Conservation (phyloP, 2,113 vertebrate species). For the Cynopterus brachyotis region DNA sequence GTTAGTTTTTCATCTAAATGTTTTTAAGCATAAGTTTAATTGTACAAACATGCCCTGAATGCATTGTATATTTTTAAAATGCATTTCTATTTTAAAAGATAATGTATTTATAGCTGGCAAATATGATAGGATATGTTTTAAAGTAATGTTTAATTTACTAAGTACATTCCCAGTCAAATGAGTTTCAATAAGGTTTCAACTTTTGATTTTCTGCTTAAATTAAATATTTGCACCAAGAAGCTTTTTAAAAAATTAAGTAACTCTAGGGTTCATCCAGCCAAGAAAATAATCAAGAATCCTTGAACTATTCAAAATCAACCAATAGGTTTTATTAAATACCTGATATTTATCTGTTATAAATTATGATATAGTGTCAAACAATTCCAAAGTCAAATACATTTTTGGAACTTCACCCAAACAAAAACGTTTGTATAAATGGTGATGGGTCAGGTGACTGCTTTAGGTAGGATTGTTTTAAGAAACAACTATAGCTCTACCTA, state of each 20-base stretch:
- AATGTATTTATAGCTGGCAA: not conserved
- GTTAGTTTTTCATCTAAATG: constrained; percentile 12
- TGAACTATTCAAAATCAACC: not conserved
- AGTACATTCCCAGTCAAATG: constrained; percentile 28
- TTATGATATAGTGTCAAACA: not conserved
- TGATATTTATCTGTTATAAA: constrained; percentile 20
- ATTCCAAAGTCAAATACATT: constrained; percentile 31
- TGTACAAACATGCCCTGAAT: constrained; percentile 19
- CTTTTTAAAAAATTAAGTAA: constrained; percentile 53
- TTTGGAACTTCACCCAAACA: constrained; percentile 30
- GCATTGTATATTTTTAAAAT: not conserved
- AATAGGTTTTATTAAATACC: constrained; percentile 6
- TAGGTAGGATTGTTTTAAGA: constrained; percentile 26
- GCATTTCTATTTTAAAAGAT: constrained; percentile 12
- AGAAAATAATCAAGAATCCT: constrained; percentile 29
- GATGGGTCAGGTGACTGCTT: not conserved
- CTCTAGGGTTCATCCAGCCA: not conserved
- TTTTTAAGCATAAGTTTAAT: constrained; percentile 28
- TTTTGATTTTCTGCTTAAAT: constrained; percentile 47
- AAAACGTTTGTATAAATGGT: constrained; percentile 34
- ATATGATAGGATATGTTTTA: constrained; percentile 13
- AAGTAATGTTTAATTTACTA: constrained; percentile 32
- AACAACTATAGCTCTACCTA: not conserved
- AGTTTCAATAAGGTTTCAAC: constrained; percentile 24
- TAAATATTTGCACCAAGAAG: constrained; percentile 47